phyloP scores from a whole-genome alignment of 2,113 vertebrate species.

The Apodemus sylvaticus region DNA sequence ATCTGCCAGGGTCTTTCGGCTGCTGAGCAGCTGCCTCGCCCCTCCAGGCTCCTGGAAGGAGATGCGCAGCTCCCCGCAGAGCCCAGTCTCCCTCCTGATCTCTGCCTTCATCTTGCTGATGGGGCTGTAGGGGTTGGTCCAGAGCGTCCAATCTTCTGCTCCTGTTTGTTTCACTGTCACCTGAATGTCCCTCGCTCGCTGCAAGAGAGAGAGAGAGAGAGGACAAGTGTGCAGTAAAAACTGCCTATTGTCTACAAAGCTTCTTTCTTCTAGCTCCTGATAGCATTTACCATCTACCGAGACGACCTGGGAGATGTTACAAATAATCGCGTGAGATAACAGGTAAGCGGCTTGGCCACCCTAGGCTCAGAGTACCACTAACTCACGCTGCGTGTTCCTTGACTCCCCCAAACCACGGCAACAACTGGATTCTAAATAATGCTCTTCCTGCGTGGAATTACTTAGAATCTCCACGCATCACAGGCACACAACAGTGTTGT shows the following conservation, averaged over 20 bases:
- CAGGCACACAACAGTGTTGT: neutral
- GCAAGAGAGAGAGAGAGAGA: slow-evolving; percentile 18
- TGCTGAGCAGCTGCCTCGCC: neutral
- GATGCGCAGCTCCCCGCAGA: accelerated
- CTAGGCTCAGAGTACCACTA: neutral
- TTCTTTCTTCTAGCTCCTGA: neutral
- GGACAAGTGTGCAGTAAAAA: neutral
- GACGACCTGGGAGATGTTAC: neutral
- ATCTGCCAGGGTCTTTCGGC: neutral
- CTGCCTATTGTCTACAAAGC: neutral
- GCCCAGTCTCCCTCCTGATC: accelerated
- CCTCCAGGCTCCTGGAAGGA: slow-evolving; percentile 49
- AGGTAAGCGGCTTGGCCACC: neutral
- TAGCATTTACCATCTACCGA: neutral
- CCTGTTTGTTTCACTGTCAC: slow-evolving; percentile 44
- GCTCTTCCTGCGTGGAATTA: neutral
- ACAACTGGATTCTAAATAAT: neutral
- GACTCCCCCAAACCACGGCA: neutral
- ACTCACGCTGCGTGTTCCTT: neutral
- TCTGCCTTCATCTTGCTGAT: slow-evolving; percentile 57
- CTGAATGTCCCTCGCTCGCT: slow-evolving; percentile 56
- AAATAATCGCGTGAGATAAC: neutral
- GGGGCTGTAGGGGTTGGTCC: slow-evolving; percentile 33
- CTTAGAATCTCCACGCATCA: neutral
- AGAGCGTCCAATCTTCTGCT: neutral